Base-by-base conservation (phyloP, 2,888 invertebrate species). In the Cataglyphis rosenhaueri region DNA sequence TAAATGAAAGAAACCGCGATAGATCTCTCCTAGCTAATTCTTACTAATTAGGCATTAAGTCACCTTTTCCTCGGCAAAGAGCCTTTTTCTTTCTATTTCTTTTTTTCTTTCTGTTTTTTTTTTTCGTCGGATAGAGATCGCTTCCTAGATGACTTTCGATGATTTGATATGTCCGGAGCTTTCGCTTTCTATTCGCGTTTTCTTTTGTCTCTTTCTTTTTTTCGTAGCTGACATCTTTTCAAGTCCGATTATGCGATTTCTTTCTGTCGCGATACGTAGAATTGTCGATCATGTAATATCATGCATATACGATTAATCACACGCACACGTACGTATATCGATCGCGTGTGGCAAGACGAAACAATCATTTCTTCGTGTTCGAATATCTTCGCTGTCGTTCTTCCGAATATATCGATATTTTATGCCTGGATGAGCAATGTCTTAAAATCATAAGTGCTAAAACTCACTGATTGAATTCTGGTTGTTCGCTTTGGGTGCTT, bases 11-110 rank as follows among this genome's bases (percentile, higher is more conserved):
- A 74, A 76, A 83, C 75, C 83, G 82, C 81, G 87, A 85, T 86
- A 87, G 86, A 88, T 88, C 87, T 88, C 87, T 82, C 62, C 78
- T 86, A 85, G 88, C 64, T 84, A 82, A 84, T 86, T 84, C 81
- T 79, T 83, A 83, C 73, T 66, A 76, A 82, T 74, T 88, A 86
- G 75, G 29, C 55, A 52, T 75, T 84, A 84, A 84, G 79, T 52
- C 57, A 29, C 55, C 62, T 35, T 73, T 66, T 61, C 25, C 48
- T 75, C 62, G 35, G 9, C 66, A 41, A 75, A 41, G n/a, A 52
- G 12, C 12, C 29, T 78, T 9, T 64, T 62, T n/a, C 73, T 61
- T 41, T 71, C 10, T 18, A 15, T 35, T 62, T 52, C 10, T 32
- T 21, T 25, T 25, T 25, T 41, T 1, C 41, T 8, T 32, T 59